Evolutionary conservation across 2,888 invertebrate genomes (phyloP).

Genomic region (Scaptomyza polygonia): DNA sequence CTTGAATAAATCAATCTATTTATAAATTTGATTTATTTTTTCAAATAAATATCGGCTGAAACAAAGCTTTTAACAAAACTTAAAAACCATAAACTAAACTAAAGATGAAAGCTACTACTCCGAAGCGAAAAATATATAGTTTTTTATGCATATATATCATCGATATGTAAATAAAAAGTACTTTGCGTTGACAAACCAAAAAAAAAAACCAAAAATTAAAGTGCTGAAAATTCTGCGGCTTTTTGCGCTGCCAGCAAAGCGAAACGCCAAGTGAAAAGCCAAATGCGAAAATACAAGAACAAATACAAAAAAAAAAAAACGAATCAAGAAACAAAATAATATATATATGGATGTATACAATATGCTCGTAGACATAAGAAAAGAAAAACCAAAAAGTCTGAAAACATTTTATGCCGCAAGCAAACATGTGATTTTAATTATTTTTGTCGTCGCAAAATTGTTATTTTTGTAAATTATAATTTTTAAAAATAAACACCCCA

Average conservation of each 20-base stretch:
- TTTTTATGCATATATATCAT: constrained; percentile 20
- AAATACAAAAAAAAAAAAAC: constrained; percentile 8
- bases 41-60: too few species aligned
- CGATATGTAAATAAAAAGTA: constrained; percentile 30
- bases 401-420: constrained; percentile 77
- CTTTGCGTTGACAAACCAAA: background rate
- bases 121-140: background rate
- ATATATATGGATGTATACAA: constrained; percentile 11
- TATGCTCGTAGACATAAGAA: constrained; percentile 1
- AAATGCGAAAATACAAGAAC: too few species aligned
- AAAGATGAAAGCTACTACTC: background rate
- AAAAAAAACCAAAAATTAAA: constrained; percentile 18
- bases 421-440: constrained; percentile 80
- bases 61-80: background rate
- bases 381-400: constrained; percentile 43
- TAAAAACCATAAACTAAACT: background rate
- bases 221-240: constrained; percentile 44
- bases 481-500: constrained; percentile 69
- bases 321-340: constrained; percentile 41
- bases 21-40: background rate
- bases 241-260: constrained; percentile 71
- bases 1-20: background rate
- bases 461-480: constrained; percentile 79
- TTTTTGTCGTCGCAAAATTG: constrained; percentile 77
- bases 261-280: constrained; percentile 66